Percentiles rank a stretch among this genome's conserved stretches.
These are phyloP conservation scores for Lipophrys pholis DNA, from an alignment of 2,113 vertebrate genomes.

Conservation along the genomic window DNA sequence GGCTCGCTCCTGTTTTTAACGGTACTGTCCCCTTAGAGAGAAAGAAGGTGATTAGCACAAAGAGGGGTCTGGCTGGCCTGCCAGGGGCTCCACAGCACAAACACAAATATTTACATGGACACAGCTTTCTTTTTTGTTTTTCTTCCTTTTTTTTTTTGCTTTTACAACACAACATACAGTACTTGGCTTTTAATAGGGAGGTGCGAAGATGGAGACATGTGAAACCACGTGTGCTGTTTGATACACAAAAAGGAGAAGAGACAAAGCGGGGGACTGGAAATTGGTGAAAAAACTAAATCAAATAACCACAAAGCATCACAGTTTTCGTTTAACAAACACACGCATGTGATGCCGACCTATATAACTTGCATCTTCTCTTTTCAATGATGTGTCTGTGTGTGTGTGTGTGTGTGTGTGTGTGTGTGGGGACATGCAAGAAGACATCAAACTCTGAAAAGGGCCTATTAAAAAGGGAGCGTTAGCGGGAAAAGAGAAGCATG, in stretches of 20 bases:
- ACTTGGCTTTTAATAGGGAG: background rate
- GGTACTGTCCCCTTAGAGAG: slow-evolving; percentile 86
- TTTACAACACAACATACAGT: slow-evolving; percentile 37
- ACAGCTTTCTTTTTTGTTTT: slow-evolving; percentile 12
- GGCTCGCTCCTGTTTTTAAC: slow-evolving; percentile 87
- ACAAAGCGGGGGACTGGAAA: slow-evolving; percentile 29
- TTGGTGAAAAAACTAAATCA: slow-evolving; percentile 18
- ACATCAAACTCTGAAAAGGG: slow-evolving; percentile 76
- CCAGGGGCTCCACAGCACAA: slow-evolving; percentile 64
- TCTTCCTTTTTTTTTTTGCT: background rate
- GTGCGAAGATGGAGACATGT: no score
- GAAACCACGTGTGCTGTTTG: slow-evolving; percentile 8
- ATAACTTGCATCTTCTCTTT: background rate
- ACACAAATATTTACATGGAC: slow-evolving; percentile 57
- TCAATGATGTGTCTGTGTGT: no score
- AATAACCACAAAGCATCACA: slow-evolving; percentile 12
- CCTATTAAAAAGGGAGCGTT: slow-evolving; percentile 41
- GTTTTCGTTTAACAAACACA: slow-evolving; percentile 19
- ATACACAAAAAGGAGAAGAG: slow-evolving; percentile 47
- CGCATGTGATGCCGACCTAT: background rate
- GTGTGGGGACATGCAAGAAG: slow-evolving; percentile 4
- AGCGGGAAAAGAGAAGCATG: slow-evolving; percentile 35
- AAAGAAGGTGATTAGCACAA: slow-evolving; percentile 83
- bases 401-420: background rate
- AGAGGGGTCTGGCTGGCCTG: slow-evolving; percentile 48